phyloP scores from a whole-genome alignment of 1,140 invertebrate genomes.

The Spodoptera frugiperda region DNA sequence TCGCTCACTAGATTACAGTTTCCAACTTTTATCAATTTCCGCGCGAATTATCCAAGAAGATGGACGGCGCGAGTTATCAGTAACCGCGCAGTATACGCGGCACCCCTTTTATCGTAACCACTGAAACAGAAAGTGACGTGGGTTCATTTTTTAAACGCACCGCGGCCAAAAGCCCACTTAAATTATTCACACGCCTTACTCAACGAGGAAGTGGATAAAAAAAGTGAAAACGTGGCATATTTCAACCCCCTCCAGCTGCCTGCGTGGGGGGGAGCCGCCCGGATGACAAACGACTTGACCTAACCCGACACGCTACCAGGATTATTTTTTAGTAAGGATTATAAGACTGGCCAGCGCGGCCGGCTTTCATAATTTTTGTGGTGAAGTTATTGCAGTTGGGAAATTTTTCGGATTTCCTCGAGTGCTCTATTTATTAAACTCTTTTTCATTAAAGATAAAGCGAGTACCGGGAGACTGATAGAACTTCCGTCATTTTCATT shows the following conservation, averaged over 20 bases:
- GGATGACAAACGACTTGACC: slow-evolving; percentile 51
- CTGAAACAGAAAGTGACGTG: slow-evolving; percentile 42
- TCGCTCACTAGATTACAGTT: not conserved
- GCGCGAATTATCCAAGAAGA: slow-evolving; percentile 11
- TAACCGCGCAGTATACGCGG: not conserved
- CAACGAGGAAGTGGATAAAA: slow-evolving; percentile 44
- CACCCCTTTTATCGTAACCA: slow-evolving; percentile 33
- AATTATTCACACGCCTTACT: slow-evolving; percentile 57
- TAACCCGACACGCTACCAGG: slow-evolving; percentile 35
- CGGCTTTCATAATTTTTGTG: slow-evolving; percentile 39
- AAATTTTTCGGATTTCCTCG: not conserved
- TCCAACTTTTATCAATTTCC: slow-evolving; percentile 23
- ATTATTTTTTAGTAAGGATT: slow-evolving; percentile 48
- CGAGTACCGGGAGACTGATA: not conserved
- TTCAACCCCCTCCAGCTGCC: slow-evolving; percentile 14
- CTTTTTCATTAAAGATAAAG: slow-evolving; percentile 17
- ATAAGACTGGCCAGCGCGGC: slow-evolving; percentile 14
- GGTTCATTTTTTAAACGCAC: slow-evolving; percentile 56
- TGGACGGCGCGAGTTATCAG: slow-evolving; percentile 17
- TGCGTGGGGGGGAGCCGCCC: not conserved
- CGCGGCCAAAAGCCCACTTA: slow-evolving; percentile 50
- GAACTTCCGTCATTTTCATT: not conserved
- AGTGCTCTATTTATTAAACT: slow-evolving; percentile 3
- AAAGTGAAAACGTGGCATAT: slow-evolving; percentile 57
- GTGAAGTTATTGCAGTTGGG: slow-evolving; percentile 33